Percentiles rank a stretch among this genome's conserved stretches.
phyloP scores from a whole-genome alignment of 2,797 vertebrate species.

The Cyclura pinguis region DNA sequence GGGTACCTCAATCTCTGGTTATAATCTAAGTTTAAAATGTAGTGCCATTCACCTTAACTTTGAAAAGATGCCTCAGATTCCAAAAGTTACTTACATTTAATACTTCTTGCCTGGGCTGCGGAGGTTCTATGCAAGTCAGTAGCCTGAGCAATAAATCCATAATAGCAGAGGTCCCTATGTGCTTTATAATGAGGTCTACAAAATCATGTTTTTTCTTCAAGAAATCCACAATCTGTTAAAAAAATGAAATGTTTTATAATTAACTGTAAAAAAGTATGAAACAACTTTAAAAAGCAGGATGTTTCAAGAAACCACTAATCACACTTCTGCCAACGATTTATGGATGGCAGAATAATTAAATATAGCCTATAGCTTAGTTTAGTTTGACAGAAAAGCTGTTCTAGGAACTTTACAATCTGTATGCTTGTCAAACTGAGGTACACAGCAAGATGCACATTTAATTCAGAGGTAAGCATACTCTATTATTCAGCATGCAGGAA shows the following conservation, averaged over 20 bases:
- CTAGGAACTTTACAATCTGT: too few relatives aligned
- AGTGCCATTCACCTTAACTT: background rate
- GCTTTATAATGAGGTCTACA: slow-evolving; percentile 97
- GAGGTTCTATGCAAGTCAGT: slow-evolving; percentile 97
- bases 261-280: background rate
- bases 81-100: slow-evolving; percentile 87
- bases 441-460: background rate
- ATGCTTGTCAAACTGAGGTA: background rate
- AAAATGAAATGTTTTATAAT: slow-evolving; percentile 25
- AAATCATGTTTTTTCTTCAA: slow-evolving; percentile 95
- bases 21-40: background rate
- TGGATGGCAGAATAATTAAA: background rate
- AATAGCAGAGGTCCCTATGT: slow-evolving; percentile 98
- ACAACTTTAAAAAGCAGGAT: background rate
- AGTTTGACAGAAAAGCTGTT: background rate
- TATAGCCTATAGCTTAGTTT: background rate
- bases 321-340: background rate
- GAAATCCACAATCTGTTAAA: slow-evolving; percentile 93
- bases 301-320: background rate
- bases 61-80: background rate
- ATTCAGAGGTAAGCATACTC: too few relatives aligned
- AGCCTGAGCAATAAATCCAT: slow-evolving; percentile 98
- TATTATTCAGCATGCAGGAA: background rate
- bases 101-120: slow-evolving; percentile 95
- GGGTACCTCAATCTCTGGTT: background rate